These are phyloP conservation scores for Pachymerium ferrugineum DNA, from an alignment of 2,888 invertebrate genomes.

Conservation along the genomic window DNA sequence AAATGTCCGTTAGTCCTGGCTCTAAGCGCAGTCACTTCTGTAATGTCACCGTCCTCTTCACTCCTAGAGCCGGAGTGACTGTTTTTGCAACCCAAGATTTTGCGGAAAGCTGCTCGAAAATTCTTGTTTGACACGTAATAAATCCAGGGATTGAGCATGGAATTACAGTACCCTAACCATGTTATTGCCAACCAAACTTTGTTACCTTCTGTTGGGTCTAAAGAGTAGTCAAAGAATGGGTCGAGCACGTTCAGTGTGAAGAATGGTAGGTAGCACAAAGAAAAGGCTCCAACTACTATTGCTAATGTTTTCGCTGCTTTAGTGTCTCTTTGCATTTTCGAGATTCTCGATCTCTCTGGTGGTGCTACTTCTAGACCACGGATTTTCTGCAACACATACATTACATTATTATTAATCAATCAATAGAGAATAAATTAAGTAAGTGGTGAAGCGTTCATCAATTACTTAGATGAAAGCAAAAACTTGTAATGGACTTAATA, in stretches of 20 bases:
- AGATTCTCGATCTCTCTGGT: slow-evolving; percentile 46
- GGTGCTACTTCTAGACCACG: slow-evolving; percentile 27
- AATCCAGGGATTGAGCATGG: slow-evolving; percentile 90
- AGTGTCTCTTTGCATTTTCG: slow-evolving; percentile 71
- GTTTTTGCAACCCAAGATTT: slow-evolving; percentile 68
- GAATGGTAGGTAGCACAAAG: slow-evolving; percentile 94
- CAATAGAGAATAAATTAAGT: too few relatives aligned
- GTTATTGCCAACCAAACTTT: slow-evolving; percentile 79
- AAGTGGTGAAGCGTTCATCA: too few relatives aligned
- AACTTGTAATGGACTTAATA: too few relatives aligned
- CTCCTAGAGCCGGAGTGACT: slow-evolving; percentile 11
- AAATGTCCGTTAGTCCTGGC: slow-evolving; percentile 23
- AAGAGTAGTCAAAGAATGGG: slow-evolving; percentile 82
- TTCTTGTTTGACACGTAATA: slow-evolving; percentile 93
- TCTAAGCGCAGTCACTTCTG: slow-evolving; percentile 28
- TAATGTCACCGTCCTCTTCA: neutral
- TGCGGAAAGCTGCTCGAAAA: slow-evolving; percentile 89
- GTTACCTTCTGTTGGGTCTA: slow-evolving; percentile 59
- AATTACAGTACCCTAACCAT: slow-evolving; percentile 97
- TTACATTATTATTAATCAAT: too few relatives aligned
- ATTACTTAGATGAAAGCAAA: too few relatives aligned
- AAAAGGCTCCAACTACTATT: slow-evolving; percentile 95
- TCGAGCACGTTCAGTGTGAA: slow-evolving; percentile 89
- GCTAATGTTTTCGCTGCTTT: slow-evolving; percentile 95
- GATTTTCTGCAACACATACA: neutral